phyloP scores from a whole-genome alignment of 2,888 invertebrate species.

The Tigriopus californicus region DNA sequence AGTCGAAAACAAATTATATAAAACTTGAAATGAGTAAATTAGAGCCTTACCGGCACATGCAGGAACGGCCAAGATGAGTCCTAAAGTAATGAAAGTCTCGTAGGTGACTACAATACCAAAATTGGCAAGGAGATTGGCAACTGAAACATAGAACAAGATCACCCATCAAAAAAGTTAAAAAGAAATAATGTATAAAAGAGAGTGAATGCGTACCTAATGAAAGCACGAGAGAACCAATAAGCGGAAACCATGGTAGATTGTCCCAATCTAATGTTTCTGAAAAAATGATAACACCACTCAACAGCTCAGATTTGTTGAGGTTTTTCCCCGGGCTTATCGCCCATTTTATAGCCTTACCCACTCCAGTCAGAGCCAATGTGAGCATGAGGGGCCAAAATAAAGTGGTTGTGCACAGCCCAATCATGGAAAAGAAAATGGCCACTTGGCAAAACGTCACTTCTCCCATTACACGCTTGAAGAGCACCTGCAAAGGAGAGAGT shows the following conservation, averaged over 20 bases:
- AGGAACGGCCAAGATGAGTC: constrained; percentile 80
- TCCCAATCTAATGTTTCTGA: not conserved
- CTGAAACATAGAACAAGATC: constrained; percentile 35
- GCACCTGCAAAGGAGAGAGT: constrained; percentile 41
- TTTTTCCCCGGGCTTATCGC: not conserved
- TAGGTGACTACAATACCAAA: constrained; percentile 84
- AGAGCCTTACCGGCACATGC: constrained; percentile 62
- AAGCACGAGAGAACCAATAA: not conserved
- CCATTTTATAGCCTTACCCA: constrained; percentile 29
- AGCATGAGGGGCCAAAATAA: constrained; percentile 80
- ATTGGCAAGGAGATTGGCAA: constrained; percentile 77
- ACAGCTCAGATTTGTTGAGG: no score
- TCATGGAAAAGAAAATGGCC: constrained; percentile 74
- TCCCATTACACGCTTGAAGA: constrained; percentile 82
- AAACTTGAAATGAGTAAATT: not conserved
- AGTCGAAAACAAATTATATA: not conserved
- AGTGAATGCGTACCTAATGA: not conserved
- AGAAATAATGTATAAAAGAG: no score
- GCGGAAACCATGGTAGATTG: not conserved
- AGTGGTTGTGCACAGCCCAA: constrained; percentile 70
- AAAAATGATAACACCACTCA: no score
- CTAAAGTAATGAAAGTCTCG: constrained; percentile 81
- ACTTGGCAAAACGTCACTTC: constrained; percentile 80
- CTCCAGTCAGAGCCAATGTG: constrained; percentile 63
- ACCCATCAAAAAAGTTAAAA: no score